Evolutionary conservation across 1,140 invertebrate species (phyloP), one percentile per base, ranked within the genome.

Genomic region (Tribolium castaneum): DNA sequence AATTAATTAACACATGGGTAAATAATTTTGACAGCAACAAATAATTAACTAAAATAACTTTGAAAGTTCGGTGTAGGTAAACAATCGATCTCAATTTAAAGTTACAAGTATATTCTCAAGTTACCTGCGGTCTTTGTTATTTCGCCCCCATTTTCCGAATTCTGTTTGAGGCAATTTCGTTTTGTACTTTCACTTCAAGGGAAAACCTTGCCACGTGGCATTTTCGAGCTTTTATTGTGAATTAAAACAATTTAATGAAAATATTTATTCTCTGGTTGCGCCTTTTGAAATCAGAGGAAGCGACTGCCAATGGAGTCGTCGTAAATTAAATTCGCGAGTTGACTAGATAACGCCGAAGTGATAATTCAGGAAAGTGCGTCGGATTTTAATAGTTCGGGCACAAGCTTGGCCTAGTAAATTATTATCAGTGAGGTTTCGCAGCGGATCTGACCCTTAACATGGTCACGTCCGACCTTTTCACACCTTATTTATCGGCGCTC

Each of bases 401-500:
- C 56, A 66, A 66, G 59, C 22, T 66, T 35, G 30, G 25, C 30
- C 35, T 30, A 35, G 59, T 66, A 66, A 66, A 66, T 66, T 66
- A 66, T 66, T 30, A 66, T 30, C 25, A 30, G 25, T 30, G 59
- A 66, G 59, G 59, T 66, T 66, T 59, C 35, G 59, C 14, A 66
- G 30, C 30, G 59, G 30, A 5, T 34, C 30, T 35, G 59, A 66
- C 59, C 59, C 59, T 66, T 66, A 66, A 66, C 59, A 66, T 39
- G 59, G 59, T 66, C 30, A 66, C 59, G 59, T 66, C 59, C 59
- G 59, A 66, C 59, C 59, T 66, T 66, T 66, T 66, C 59, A 35
- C 59, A 66, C 59, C 59, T 66, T 66, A 66, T 66, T 66, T 66
- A 66, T 66, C 30, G 59, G 59, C 59, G 59, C 59, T 66, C 59